Base-by-base conservation (phyloP, 2,888 invertebrate genomes). In the Platycheirus albimanus region DNA sequence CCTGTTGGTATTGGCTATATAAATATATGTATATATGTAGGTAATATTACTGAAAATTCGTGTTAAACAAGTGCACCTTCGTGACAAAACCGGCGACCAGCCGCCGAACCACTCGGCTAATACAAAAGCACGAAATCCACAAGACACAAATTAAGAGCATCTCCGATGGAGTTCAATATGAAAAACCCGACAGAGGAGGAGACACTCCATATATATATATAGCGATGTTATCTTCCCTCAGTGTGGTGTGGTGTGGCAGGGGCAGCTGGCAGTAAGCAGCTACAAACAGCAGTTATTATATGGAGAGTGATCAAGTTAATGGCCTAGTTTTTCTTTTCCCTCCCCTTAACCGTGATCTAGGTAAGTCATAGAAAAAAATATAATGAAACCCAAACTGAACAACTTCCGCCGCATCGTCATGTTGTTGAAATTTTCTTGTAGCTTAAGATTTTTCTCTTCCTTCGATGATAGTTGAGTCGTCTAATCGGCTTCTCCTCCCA, bases 61-160 rank as follows among this genome's bases (percentile, higher is more conserved):
- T 81, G 77, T 81, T 81, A 71, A 81, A 77, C 81, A 81, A 81
- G 81, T 81, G 77, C 81, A 81, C 71, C 81, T 67, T 81, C 81
- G 81, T 81, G 81, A 81, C 81, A 81, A 81, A 75, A 77, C 58
- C 66, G 74, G 49, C 71, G 45, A 63, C 66, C 70, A 51, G 64
- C 63, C 11, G 6, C 17, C 7, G 13, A 6, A 17, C 41, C 17
- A 43, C 41, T 56, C 8, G 13, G 8, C 56, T 15, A 17, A 20
- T 13, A 71, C 45, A 63, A 67, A 79, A 13, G 45, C 69, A 75
- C 51, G n/a, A 56, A 38, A 66, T 19, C 70, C 81, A 67, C 71
- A 76, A 58, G 58, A 67, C 77, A 81, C 71, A 77, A 81, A 81
- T 81, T 81, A 81, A 81, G 81, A 77, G 76, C 81, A 81, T 81